Evolutionary conservation across 2,113 vertebrate species (phyloP), one percentile per base, ranked within the genome.

Genomic region (Sula dactylatra): DNA sequence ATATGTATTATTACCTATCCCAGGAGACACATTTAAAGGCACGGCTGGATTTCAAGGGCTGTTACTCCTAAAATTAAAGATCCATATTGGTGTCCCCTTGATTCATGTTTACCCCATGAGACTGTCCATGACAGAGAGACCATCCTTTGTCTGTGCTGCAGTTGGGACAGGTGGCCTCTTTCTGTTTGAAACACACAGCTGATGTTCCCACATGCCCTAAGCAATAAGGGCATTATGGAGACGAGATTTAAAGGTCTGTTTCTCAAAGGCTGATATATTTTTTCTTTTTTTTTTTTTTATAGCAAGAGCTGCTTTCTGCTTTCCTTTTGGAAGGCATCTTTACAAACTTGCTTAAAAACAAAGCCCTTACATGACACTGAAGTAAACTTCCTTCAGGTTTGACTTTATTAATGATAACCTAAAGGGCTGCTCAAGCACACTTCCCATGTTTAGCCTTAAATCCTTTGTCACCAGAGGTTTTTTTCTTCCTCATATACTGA

Each of bases 91-190:
- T 71, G 56, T 72, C 21, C 29, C 27, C 56, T 86, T 86, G 69
- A 92, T 92, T 95, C 69, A 82, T 69, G 54, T 83, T 94, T 81
- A 65, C 26, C 88, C 69, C 40, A 10, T 54, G 91, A 69, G 86
- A 84, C 44, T 81, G 6, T 34, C 69, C 52, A 7, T 66, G 52
- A 56, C 73, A 92, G 45, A 80, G 45, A 26, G 69, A n/a, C 26
- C 42, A 52, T 78, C 47, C 65, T 96, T 96, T 92, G 81, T 95
- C 55, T 93, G 47, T 69, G 61, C 69, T 89, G 40, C 20, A 3
- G 59, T 21, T 91, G 69, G 91, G 86, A 50, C 88, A 95, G 92
- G 94, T 94, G 92, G 86, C 61, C 49, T 89, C 70, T 89, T 94
- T 69, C 83, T 2, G 1, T 94, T 87, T 85, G 73, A 94, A 94